phyloP scores from a whole-genome alignment of 1,140 invertebrate genomes.

The Brevipalpus yothersi region DNA sequence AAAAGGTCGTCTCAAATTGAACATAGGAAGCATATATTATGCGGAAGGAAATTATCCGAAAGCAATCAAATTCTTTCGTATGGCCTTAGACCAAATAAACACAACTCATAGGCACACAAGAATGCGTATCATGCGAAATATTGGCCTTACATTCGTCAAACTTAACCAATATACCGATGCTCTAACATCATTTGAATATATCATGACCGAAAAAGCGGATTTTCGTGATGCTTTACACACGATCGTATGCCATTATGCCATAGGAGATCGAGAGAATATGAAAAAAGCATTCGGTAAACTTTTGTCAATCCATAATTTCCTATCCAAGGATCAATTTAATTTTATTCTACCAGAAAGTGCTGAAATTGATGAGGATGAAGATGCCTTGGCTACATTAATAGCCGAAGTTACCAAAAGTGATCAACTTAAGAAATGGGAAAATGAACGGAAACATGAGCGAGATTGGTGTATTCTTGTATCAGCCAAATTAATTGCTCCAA shows the following conservation, averaged over 20 bases:
- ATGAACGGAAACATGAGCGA: constrained; percentile 35
- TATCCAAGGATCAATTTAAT: constrained; percentile 30
- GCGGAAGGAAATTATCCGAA: constrained; percentile 78
- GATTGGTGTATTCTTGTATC: constrained; percentile 64
- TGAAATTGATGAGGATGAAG: constrained; percentile 28
- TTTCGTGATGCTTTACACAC: constrained; percentile 45
- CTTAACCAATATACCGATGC: constrained; percentile 91
- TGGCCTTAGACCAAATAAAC: constrained; percentile 85
- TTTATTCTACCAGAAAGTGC: background rate
- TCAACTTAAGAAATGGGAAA: constrained; percentile 1
- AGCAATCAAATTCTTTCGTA: constrained; percentile 90
- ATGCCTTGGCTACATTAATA: constrained; percentile 39
- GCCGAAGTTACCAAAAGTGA: constrained; percentile 35
- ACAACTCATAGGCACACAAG: constrained; percentile 67
- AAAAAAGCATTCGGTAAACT: constrained; percentile 72
- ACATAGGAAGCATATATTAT: constrained; percentile 95
- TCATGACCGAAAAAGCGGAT: constrained; percentile 80
- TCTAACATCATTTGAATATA: constrained; percentile 84
- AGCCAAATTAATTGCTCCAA: constrained; percentile 71
- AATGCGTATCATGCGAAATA: constrained; percentile 95
- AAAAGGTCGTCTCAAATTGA: constrained; percentile 63
- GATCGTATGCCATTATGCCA: constrained; percentile 71
- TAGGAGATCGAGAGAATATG: constrained; percentile 81
- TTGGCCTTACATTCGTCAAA: constrained; percentile 78
- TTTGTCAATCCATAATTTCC: constrained; percentile 55